Percentiles rank a stretch among this genome's conserved stretches.
Evolutionary conservation across 2,113 vertebrate species (phyloP).

Genomic region (Brachypteracias leptosomus): DNA sequence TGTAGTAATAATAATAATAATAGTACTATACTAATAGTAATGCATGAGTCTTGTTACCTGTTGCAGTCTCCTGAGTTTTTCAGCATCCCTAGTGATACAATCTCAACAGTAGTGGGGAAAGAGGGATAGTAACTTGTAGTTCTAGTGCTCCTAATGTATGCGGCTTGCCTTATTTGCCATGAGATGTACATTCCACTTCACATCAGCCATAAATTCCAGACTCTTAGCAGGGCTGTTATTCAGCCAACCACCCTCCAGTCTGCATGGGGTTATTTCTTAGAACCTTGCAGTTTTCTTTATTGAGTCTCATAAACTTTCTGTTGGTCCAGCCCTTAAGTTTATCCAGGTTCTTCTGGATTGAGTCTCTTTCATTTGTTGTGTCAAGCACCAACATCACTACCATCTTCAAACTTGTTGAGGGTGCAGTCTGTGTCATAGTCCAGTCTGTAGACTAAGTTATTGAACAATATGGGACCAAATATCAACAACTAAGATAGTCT

Average conservation of each 20-base stretch:
- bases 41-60: neutral
- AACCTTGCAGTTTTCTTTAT: neutral
- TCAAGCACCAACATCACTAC: neutral
- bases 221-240: neutral
- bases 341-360: too few species aligned
- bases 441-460: neutral
- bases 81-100: neutral
- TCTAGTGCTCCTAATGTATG: neutral
- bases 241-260: neutral
- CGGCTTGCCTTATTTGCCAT: neutral
- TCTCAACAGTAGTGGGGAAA: neutral
- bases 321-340: neutral
- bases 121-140: neutral
- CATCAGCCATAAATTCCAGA: neutral
- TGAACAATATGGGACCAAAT: neutral
- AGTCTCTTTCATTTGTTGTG: neutral
- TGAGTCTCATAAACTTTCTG: neutral
- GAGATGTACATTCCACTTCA: neutral
- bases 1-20: neutral
- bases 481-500: neutral
- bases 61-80: neutral
- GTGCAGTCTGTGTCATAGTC: neutral
- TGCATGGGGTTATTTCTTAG: neutral
- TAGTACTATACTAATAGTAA: neutral
- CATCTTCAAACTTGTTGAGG: neutral